phyloP scores from a whole-genome alignment of 2,113 vertebrate species.

The Trichomycterus rosablanca region DNA sequence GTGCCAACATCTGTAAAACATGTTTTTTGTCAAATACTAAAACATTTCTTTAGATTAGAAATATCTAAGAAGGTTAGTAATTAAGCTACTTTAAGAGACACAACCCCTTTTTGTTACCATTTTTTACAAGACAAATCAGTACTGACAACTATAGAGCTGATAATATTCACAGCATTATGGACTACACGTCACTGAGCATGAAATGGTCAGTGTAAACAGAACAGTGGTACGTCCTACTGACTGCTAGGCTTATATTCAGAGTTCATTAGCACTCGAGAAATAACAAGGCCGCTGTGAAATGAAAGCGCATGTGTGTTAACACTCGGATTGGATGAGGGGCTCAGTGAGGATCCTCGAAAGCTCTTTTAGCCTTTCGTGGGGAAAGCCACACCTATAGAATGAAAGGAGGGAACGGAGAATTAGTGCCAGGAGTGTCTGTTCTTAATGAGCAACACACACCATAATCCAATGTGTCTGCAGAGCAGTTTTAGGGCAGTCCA shows the following conservation, averaged over 20 bases:
- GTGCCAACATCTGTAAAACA: too few species aligned
- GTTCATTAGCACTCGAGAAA: slow-evolving; percentile 48
- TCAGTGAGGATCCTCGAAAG: slow-evolving; percentile 87
- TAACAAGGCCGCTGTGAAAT: slow-evolving; percentile 79
- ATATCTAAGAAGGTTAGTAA: too few species aligned
- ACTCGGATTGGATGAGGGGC: slow-evolving; percentile 84
- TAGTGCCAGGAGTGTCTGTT: slow-evolving; percentile 68
- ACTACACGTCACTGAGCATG: slow-evolving; percentile 43
- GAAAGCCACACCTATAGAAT: slow-evolving; percentile 91
- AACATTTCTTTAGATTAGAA: too few species aligned
- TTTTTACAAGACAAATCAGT: too few species aligned
- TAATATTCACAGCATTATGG: neutral
- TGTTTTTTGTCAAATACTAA: too few species aligned
- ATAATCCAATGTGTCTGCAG: slow-evolving; percentile 14
- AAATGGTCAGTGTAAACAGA: slow-evolving; percentile 44
- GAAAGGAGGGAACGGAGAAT: slow-evolving; percentile 84
- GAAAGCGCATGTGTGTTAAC: slow-evolving; percentile 74
- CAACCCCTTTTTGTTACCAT: too few species aligned
- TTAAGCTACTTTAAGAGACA: too few species aligned
- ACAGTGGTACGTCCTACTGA: slow-evolving; percentile 64
- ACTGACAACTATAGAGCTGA: neutral
- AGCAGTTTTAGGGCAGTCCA: slow-evolving; percentile 35
- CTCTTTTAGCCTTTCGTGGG: slow-evolving; percentile 86
- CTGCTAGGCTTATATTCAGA: slow-evolving; percentile 78
- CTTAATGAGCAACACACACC: slow-evolving; percentile 38